These are phyloP conservation scores for Meliscaeva auricollis DNA, from an alignment of 2,888 invertebrate species.

Conservation along the genomic window DNA sequence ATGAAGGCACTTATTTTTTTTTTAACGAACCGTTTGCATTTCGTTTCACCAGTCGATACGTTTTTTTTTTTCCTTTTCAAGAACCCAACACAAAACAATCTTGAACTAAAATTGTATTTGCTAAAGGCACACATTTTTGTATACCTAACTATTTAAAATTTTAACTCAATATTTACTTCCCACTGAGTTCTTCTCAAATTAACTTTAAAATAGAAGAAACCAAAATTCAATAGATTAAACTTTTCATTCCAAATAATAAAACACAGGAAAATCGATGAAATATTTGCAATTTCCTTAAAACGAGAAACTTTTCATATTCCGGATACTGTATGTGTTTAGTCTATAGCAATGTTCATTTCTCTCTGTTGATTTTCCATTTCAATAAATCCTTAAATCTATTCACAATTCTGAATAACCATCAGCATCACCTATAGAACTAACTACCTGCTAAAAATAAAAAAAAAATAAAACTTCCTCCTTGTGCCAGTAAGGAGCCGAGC, in stretches of 20 bases:
- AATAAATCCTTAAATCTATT: slow-evolving; percentile 58
- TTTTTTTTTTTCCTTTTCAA: no score
- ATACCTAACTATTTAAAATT: not conserved
- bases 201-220: not conserved
- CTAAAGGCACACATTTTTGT: not conserved
- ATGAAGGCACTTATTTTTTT: no score
- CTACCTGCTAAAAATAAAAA: not conserved
- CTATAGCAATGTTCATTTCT: slow-evolving; percentile 3
- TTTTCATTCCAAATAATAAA: slow-evolving; percentile 8
- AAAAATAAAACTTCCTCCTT: slow-evolving; percentile 14
- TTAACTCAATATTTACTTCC: not conserved
- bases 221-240: slow-evolving; percentile 9
- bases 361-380: slow-evolving; percentile 68
- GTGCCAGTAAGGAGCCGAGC: not conserved
- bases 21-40: no score
- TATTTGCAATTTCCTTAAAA: slow-evolving; percentile 36
- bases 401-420: slow-evolving; percentile 43
- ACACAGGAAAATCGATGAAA: slow-evolving; percentile 35
- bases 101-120: not conserved
- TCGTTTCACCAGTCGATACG: no score
- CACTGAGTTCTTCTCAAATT: not conserved
- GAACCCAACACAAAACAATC: not conserved
- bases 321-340: slow-evolving; percentile 5
- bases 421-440: slow-evolving; percentile 21
- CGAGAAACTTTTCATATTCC: slow-evolving; percentile 30